Base-by-base conservation (phyloP, 2,113 vertebrate species). In the Nansenia antarctica region DNA sequence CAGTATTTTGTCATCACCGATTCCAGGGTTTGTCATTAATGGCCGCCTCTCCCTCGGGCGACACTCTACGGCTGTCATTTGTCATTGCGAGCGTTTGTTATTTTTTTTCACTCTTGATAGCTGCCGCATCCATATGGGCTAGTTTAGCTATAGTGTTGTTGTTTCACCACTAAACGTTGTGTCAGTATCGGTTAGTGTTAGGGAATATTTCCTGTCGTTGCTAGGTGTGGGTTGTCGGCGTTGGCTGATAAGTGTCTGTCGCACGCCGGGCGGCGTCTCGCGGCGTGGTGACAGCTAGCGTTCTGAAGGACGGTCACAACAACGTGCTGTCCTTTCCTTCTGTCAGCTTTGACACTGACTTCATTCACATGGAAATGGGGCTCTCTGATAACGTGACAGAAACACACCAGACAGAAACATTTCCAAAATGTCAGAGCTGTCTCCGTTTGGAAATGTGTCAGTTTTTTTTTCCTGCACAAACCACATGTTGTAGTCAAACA, bases 121-220 rank as follows among this genome's bases (percentile, higher is more conserved):
- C 54, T 26, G 34, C 30, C 2, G 0, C 34, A 74, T 80, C 69
- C 61, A 79, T 73, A n/a, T 39, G 18, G 62, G 67, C 74, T 81
- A 55, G 65, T 1, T n/a, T n/a, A n/a, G n/a, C n/a, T n/a, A n/a
- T n/a, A n/a, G n/a, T n/a, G n/a, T n/a, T n/a, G n/a, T n/a, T n/a
- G n/a, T n/a, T n/a, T n/a, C n/a, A n/a, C n/a, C n/a, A n/a, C n/a
- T n/a, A n/a, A n/a, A n/a, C n/a, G n/a, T n/a, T n/a, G 0, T 39
- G 75, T 80, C 69, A 63, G 77, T 73, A n/a, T 39, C 18, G 62
- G 67, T 76, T 81, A 55, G 65, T 1, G 47, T 65, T 18, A 76
- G 68, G 52, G 73, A 27, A 72, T 22, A 32, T 64, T 62, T 57
- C 54, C 1, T 29, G 12, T 26, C 30, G 26, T 65, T 29, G 49